phyloP scores from a whole-genome alignment of 2,113 vertebrate genomes.

The Clarias macrocephalus region DNA sequence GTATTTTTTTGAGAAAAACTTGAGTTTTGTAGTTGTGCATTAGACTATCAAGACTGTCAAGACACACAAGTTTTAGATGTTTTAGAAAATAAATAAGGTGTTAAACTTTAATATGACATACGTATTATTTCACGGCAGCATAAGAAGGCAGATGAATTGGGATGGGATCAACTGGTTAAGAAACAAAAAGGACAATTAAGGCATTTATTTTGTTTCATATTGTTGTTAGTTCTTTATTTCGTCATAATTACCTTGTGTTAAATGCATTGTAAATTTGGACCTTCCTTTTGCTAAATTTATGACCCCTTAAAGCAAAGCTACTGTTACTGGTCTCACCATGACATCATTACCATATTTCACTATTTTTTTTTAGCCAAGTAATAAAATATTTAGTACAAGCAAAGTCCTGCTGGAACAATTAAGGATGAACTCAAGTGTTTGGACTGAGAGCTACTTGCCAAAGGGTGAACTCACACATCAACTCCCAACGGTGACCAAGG shows the following conservation, averaged over 20 bases:
- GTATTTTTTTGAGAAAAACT: not conserved
- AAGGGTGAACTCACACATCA: constrained; percentile 59
- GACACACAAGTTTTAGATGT: not conserved
- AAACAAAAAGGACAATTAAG: not conserved
- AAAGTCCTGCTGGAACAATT: constrained; percentile 54
- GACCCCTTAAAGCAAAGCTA: constrained; percentile 32
- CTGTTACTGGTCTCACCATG: constrained; percentile 43
- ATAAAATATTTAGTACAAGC: constrained; percentile 65
- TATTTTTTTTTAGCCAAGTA: constrained; percentile 53
- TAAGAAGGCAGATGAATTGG: not conserved
- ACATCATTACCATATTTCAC: constrained; percentile 52
- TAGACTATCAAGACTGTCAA: not conserved
- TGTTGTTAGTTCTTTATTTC: constrained; percentile 17
- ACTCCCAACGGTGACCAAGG: constrained; percentile 55
- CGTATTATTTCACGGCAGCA: not conserved
- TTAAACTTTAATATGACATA: not conserved
- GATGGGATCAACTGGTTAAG: not conserved
- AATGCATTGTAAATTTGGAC: constrained; percentile 27
- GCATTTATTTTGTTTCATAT: constrained; percentile 15
- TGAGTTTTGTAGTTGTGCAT: no score
- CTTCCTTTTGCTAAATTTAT: constrained; percentile 11
- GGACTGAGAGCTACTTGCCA: constrained; percentile 61
- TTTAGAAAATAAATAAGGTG: not conserved
- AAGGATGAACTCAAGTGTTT: constrained; percentile 61
- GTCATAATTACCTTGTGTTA: constrained; percentile 12